Percentiles rank a stretch among this genome's conserved stretches.
These are phyloP conservation scores for Parasteatoda tepidariorum DNA, from an alignment of 1,140 invertebrate genomes.

Conservation along the genomic window DNA sequence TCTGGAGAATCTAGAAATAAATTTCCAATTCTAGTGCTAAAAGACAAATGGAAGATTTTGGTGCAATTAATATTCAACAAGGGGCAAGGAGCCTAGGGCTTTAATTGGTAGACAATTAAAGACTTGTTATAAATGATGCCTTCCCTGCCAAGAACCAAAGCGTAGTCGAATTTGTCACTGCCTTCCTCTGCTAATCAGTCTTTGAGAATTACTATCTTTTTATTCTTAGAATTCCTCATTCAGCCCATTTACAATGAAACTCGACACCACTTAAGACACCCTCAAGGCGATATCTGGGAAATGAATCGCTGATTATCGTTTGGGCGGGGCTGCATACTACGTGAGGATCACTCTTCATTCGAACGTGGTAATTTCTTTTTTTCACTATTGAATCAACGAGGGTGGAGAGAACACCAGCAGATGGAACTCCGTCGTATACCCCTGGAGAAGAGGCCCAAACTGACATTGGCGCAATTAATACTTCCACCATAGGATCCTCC, in stretches of 20 bases:
- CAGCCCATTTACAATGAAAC: not conserved
- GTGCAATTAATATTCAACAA: too few relatives aligned
- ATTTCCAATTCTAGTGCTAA: too few relatives aligned
- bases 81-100: too few relatives aligned
- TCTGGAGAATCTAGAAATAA: too few relatives aligned
- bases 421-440: not conserved
- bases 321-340: not conserved
- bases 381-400: too few relatives aligned
- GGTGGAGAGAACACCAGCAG: too few relatives aligned
- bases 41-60: too few relatives aligned
- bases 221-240: not conserved
- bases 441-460: too few relatives aligned
- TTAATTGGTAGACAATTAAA: too few relatives aligned
- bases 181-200: not conserved
- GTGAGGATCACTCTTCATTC: not conserved
- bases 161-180: not conserved
- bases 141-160: not conserved
- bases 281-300: not conserved
- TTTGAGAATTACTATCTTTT: not conserved
- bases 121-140: not conserved
- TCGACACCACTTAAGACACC: not conserved
- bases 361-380: too few relatives aligned
- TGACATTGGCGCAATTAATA: not conserved
- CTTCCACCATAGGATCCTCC: not conserved
- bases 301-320: constrained; percentile 5